Evolutionary conservation across 2,113 vertebrate species (phyloP), one percentile per base, ranked within the genome.

Genomic region (Plotosus lineatus): DNA sequence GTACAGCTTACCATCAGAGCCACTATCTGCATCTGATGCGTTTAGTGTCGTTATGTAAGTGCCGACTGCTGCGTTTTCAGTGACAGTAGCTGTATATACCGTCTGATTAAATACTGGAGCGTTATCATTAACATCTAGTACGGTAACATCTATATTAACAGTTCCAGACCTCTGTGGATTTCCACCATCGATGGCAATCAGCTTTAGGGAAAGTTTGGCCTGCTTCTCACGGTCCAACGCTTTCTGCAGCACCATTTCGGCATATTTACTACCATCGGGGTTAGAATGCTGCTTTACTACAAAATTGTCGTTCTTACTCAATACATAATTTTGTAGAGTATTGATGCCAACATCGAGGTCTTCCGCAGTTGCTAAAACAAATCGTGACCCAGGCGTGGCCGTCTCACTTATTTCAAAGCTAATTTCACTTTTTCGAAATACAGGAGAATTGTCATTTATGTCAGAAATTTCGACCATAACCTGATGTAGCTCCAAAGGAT

Each of bases 51-150:
- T 84, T 6, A 92, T 73, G 3, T 88, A 84, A 0, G 90, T 87
- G 0, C 86, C 89, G 10, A 50, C 58, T 0, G 73, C 21, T 6
- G 89, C 60, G 68, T 90, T 90, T 80, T 92, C 91, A 19, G 21
- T 40, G 1, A 92, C 80, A 55, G 66, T 88, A 0, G 82, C 61
- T 21, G 80, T 86, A 68, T 94, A 94, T 6, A 87, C 69, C 0
- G 89, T 81, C 58, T 88, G 88, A 71, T 83, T 86, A 86, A 93
- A 94, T 0, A 85, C 61, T 10, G 91, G 91, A 5, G 84, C 86
- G 48, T 93, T 92, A 75, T 94, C 93, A 84, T 92, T 94, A 11
- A 69, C 86, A 61, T 93, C 92, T 74, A 92, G 79, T 17, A 94
- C 85, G 40, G 85, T 14, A 1, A 94, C 66, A 0, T 31, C 74